Evolutionary conservation across 2,888 invertebrate species (phyloP), one percentile per base, ranked within the genome.

Genomic region (Blera fallax): DNA sequence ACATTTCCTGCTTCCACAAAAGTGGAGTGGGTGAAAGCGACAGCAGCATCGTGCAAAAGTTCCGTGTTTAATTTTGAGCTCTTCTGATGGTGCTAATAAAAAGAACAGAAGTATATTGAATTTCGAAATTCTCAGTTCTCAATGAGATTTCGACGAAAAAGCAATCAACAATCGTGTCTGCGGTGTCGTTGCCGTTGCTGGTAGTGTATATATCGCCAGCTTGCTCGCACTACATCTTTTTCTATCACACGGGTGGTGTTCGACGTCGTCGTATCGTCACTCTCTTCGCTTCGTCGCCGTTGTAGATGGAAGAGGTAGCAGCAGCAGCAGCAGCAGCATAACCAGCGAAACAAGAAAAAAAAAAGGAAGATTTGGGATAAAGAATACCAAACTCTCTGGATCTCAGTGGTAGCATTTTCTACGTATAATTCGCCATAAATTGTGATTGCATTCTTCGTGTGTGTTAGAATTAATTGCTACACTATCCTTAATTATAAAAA

Each of bases 291-390:
- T 85, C 76, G 72, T 81, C 81, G 81, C 81, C 62, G 74, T 76
- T 85, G 77, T 85, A 76, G 76, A 67, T 85, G 81, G 76, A 77
- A 81, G 85, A 77, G 81, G 76, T 81, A 81, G 65, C 76, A 85
- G 70, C 67, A 45, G 14, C 65, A 48, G 29, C 52, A 80, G 73
- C 67, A 40, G 60, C 16, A 67, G 32, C 32, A 54, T 74, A 74
- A 58, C 65, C 54, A 65, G 73, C 58, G 48, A 67, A 64, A 85
- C 52, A 81, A 70, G 83, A 74, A 58, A 79, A 74, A n/a, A 69
- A 60, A 78, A 67, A 72, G 70, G 69, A 58, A 72, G 76, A 81
- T 81, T 81, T 77, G 70, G 80, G 60, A 85, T 81, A 56, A 72
- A 81, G 77, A 81, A 85, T 60, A 81, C 34, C 48, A 76, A 84